Percentiles rank a stretch among this genome's conserved stretches.
Conservation (phyloP, 2,888 invertebrate genomes). For the Agapostemon virescens region DNA sequence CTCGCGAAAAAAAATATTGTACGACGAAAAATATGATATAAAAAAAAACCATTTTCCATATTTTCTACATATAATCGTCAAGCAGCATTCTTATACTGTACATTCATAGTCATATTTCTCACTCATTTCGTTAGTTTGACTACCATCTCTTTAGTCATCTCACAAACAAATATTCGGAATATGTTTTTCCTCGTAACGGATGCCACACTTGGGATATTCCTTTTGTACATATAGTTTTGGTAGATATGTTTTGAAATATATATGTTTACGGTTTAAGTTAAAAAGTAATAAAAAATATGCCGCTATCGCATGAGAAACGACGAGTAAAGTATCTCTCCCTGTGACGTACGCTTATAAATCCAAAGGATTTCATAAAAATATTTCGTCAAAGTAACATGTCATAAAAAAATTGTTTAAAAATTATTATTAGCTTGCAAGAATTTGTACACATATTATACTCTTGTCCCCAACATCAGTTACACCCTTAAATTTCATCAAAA, state of each 20-base stretch:
- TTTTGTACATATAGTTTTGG: conserved; percentile 22
- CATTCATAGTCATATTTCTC: conserved; percentile 29
- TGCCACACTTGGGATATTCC: conserved; percentile 10
- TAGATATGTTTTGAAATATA: conserved; percentile 16
- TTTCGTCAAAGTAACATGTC: conserved; percentile 41
- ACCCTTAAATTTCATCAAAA: conserved; percentile 3
- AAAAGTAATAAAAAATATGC: conserved; percentile 47
- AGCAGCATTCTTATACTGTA: conserved; percentile 47
- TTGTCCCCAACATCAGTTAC: background rate
- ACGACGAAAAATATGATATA: conserved; percentile 67
- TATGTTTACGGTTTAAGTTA: conserved; percentile 27
- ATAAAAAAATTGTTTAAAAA: conserved; percentile 38
- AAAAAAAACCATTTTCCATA: conserved; percentile 54
- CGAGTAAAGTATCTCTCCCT: conserved; percentile 31
- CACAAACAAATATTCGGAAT: conserved; percentile 29
- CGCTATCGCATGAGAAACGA: conserved; percentile 22
- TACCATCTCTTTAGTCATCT: conserved; percentile 30
- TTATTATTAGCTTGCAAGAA: conserved; percentile 14
- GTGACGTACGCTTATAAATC: conserved; percentile 4
- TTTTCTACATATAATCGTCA: conserved; percentile 44
- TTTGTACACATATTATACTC: conserved; percentile 30
- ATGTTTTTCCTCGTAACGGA: conserved; percentile 9
- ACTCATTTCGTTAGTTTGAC: conserved; percentile 36
- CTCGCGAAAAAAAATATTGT: conserved; percentile 58
- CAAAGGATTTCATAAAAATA: conserved; percentile 43